These are phyloP conservation scores for Conus canariensis DNA, from an alignment of 2,888 invertebrate genomes.

Conservation along the genomic window DNA sequence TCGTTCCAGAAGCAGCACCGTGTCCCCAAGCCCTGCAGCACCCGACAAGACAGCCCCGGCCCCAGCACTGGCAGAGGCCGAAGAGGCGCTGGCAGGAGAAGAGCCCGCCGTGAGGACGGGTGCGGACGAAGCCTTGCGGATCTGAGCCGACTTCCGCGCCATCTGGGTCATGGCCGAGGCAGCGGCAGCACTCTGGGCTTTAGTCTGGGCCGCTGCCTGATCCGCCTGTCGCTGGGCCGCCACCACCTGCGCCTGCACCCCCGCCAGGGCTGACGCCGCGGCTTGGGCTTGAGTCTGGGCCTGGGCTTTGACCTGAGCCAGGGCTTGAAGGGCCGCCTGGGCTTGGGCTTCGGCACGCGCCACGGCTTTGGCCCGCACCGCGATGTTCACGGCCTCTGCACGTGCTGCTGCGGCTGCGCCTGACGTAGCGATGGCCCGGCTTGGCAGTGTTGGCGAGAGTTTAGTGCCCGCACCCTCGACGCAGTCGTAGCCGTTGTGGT, in stretches of 20 bases:
- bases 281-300: neutral
- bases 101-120: neutral
- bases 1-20: no score
- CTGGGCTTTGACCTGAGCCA: neutral
- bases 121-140: neutral
- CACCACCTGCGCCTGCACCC: neutral
- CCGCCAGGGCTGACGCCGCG: neutral
- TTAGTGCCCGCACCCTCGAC: neutral
- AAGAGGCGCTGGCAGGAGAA: neutral
- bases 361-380: neutral
- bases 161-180: neutral
- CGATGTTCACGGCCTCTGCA: neutral
- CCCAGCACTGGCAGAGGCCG: neutral
- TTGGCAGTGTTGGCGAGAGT: neutral
- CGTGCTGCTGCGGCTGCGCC: neutral
- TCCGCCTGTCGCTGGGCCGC: neutral
- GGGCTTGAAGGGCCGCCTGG: neutral
- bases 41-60: no score
- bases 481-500: conserved; percentile 10
- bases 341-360: conserved; percentile 7
- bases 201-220: conserved; percentile 8
- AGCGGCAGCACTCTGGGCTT: neutral
- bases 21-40: no score
- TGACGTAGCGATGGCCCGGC: no score
- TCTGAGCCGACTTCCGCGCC: neutral